Base-by-base conservation (phyloP, 2,888 invertebrate genomes). In the Ptychoptera contaminata region DNA sequence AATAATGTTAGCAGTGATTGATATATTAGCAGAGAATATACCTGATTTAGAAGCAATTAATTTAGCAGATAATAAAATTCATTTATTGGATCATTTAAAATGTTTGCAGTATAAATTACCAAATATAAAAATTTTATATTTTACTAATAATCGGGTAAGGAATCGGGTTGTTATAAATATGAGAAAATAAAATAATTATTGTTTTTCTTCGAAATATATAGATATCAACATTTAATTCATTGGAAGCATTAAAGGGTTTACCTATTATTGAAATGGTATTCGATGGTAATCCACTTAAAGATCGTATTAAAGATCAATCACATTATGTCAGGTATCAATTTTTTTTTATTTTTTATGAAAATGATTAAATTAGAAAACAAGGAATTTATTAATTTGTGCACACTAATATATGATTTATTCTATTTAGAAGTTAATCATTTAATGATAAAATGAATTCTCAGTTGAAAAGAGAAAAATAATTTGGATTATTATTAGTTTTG, bases 1-100 rank as follows among this genome's bases (percentile, higher is more conserved):
- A 35, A 76, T 90, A 16, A 76, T 90, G 71, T 57, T 74, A 41
- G 71, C 77, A 8, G 83, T 82, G 0, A 65, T 88, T 30, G 79
- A 87, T 47, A 84, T 92, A 30, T 83, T 92, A 36, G 71, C 76
- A 11, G 81, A 85, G 50, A 80, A 87, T 59, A 85, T 91, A 58
- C 90, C 90, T 0, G 81, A 85, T 58, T 63, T 88, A 36, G 77
- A 78, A 57, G 85, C 85, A 0, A 62, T 92, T 7, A 85, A 87
- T 67, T 67, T 92, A 30, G 81, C 81, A 57, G 79, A 82, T 42
- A 93, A 92, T 63, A 78, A 77, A 57, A 67, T 92, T 1, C 67
- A 74, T 49, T 70, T 72, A 7, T 62, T 84, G 44, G 81, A 82
- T 43, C 77, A 76, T 50, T 65, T 90, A 49, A 76, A 73, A 54